Base-by-base conservation (phyloP, 2,797 vertebrate genomes). In the Ara ararauna region DNA sequence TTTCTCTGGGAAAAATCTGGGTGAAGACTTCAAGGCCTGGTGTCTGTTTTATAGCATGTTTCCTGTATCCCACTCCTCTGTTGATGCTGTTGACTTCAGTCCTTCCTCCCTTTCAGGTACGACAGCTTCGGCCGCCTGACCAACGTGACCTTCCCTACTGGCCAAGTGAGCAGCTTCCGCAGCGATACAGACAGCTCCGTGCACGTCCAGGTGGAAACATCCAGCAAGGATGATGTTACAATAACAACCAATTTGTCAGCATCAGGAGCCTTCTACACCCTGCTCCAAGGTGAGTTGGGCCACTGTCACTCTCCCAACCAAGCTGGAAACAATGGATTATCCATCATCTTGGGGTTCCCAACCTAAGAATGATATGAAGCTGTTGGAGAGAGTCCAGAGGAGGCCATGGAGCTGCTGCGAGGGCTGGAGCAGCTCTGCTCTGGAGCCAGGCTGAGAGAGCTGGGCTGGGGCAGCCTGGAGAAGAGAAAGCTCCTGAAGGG, bases 231-330 rank as follows among this genome's bases (percentile, higher is more conserved):
- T 64, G 99, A 99, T 44, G 98, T 99, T 93, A 99, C 99, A 8
- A 98, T 99, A 97, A 99, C 99, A 80, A 99, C 99, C 97, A 99
- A 99, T 97, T 98, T 99, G 96, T 99, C 99, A 0, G 99, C 99
- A 20, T 99, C 99, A 0, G 99, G 99, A 70, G 99, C 99, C 90
- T 99, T 99, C 98, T 99, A 99, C 96, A 99, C 99, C 11, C 98
- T 99, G 74, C 98, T 99, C 94, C 99, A 99, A 98, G 99, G 99
- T 99, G 95, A 98, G 98, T 89, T 79, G 5, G 30, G 34, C 20
- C 16, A 12, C 53, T 32, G 16, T 60, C 36, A 11, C 7, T 61
- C n/a, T 91, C 73, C 20, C 13, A 4, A 32, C 24, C 72, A 22
- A 82, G 15, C 27, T 62, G 61, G 44, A 74, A n/a, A 2, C 17